phyloP scores from a whole-genome alignment of 2,888 invertebrate genomes.

The Eumerus sabulonum region DNA sequence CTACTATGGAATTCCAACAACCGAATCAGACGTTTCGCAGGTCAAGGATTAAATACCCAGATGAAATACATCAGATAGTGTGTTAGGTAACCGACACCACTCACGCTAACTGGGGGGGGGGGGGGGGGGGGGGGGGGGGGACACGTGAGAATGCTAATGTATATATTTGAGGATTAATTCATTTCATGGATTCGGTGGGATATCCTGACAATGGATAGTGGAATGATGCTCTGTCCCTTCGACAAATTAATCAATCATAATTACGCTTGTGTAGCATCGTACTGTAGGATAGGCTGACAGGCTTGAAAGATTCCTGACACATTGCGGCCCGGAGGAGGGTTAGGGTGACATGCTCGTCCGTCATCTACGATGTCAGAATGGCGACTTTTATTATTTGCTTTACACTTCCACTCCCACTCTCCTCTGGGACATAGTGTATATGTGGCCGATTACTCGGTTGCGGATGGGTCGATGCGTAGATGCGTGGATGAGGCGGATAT shows the following conservation, averaged over 20 bases:
- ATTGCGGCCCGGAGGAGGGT: conserved; percentile 30
- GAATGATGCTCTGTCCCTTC: conserved; percentile 35
- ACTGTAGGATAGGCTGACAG: conserved; percentile 57
- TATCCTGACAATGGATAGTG: not conserved
- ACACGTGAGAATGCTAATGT: conserved; percentile 26
- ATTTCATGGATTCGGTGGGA: conserved; percentile 35
- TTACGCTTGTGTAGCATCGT: conserved; percentile 43
- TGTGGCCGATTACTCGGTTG: too few species aligned
- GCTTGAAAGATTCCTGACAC: conserved; percentile 55
- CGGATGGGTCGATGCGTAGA: too few species aligned
- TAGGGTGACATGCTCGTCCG: too few species aligned
- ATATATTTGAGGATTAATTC: conserved; percentile 62
- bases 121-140: not conserved
- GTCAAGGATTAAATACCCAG: conserved; percentile 58
- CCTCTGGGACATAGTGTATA: too few species aligned
- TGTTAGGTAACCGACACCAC: conserved; percentile 34
- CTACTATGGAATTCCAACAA: not conserved
- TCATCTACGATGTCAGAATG: too few species aligned
- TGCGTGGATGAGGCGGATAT: too few species aligned
- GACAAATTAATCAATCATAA: conserved; percentile 63
- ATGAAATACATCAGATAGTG: conserved; percentile 60
- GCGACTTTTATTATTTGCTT: too few species aligned
- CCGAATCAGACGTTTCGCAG: conserved; percentile 42
- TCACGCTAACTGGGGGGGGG: too few species aligned
- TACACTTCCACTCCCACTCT: too few species aligned